These are phyloP conservation scores for Nasonia longicornis DNA, from an alignment of 1,140 invertebrate genomes.

Conservation along the genomic window DNA sequence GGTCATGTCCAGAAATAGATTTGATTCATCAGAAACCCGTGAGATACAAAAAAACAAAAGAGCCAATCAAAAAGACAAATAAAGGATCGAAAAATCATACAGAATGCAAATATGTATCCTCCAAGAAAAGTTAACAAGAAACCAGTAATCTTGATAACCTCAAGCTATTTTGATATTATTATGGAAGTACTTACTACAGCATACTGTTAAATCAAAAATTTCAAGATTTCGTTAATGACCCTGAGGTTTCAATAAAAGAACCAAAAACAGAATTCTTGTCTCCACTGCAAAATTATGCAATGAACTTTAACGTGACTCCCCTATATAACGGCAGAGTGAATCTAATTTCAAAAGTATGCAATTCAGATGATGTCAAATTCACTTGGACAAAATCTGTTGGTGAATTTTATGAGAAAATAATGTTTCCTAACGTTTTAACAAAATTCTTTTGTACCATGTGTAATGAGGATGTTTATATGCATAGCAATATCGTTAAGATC, in stretches of 20 bases:
- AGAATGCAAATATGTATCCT: background rate
- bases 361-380: background rate
- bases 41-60: too few species aligned
- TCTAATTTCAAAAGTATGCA: background rate
- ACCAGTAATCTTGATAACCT: background rate
- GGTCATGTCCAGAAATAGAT: too few species aligned
- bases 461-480: too few species aligned
- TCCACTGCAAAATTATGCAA: background rate
- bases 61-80: too few species aligned
- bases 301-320: background rate
- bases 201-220: background rate
- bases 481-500: too few species aligned
- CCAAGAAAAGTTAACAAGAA: background rate
- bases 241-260: background rate
- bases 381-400: background rate
- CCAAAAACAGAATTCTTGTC: background rate
- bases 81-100: too few species aligned
- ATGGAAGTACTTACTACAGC: background rate
- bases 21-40: too few species aligned
- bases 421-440: background rate
- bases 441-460: background rate
- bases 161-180: conserved; percentile 10
- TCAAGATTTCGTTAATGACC: background rate
- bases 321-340: background rate
- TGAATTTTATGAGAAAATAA: background rate